Evolutionary conservation across 2,888 invertebrate genomes (phyloP).

Genomic region (Tipula lateralis): DNA sequence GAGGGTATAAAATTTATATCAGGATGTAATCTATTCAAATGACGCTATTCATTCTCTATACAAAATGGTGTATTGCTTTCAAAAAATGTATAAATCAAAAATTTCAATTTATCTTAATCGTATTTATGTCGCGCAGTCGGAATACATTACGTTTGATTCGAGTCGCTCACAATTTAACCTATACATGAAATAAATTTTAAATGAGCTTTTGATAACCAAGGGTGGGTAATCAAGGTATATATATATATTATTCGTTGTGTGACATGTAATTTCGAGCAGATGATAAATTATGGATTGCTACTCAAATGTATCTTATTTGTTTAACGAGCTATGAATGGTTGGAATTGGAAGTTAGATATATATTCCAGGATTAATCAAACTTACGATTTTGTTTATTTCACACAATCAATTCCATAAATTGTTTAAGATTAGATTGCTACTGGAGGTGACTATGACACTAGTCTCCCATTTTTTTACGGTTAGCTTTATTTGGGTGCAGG

Average conservation of each 20-base stretch:
- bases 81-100: background rate
- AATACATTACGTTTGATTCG: background rate
- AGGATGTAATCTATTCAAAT: background rate
- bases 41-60: background rate
- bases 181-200: background rate
- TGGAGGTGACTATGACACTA: no score
- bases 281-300: no score
- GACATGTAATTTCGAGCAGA: background rate
- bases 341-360: no score
- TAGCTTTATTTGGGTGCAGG: no score
- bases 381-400: no score
- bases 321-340: no score
- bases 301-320: no score
- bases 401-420: no score
- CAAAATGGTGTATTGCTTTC: background rate
- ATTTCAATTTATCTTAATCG: constrained; percentile 13
- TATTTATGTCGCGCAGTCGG: background rate
- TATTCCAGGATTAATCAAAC: no score
- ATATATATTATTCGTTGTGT: background rate
- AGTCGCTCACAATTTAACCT: background rate
- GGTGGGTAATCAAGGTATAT: background rate
- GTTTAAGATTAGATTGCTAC: no score
- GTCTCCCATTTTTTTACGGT: no score
- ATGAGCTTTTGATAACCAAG: background rate
- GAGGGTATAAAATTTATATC: background rate